Percentiles rank a stretch among this genome's conserved stretches.
Evolutionary conservation across 2,888 invertebrate species (phyloP).

Genomic region (Alcis repandata): DNA sequence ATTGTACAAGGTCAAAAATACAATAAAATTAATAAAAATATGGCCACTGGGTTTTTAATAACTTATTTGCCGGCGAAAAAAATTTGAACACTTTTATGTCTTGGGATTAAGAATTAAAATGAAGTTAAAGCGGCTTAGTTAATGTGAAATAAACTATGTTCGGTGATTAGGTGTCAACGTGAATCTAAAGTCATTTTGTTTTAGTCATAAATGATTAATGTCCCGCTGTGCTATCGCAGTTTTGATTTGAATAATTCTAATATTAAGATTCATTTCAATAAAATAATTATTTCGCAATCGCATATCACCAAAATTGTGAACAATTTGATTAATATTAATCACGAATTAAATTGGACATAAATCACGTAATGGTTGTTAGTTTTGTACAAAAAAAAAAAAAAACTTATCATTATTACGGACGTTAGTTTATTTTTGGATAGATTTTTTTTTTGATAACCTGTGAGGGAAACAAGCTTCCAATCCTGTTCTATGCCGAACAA

Average conservation of each 20-base stretch:
- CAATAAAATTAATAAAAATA: constrained; percentile 68
- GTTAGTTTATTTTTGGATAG: neutral
- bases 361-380: constrained; percentile 17
- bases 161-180: constrained; percentile 65
- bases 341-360: constrained; percentile 11
- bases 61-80: constrained; percentile 19
- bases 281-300: constrained; percentile 5
- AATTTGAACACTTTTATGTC: constrained; percentile 12
- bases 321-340: constrained; percentile 16
- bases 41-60: constrained; percentile 32
- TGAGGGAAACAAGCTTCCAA: no score
- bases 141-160: constrained; percentile 8
- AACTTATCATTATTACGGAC: neutral
- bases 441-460: no score
- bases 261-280: constrained; percentile 26
- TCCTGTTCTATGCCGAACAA: no score
- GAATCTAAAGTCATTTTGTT: constrained; percentile 59
- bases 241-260: constrained; percentile 43
- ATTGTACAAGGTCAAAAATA: constrained; percentile 64
- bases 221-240: constrained; percentile 60
- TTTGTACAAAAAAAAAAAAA: constrained; percentile 1
- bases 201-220: constrained; percentile 66
- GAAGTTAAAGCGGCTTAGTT: constrained; percentile 9
- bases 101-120: constrained; percentile 20
- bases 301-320: constrained; percentile 9